Evolutionary conservation across 2,113 vertebrate species (phyloP).

Genomic region (Acanthisitta chloris): DNA sequence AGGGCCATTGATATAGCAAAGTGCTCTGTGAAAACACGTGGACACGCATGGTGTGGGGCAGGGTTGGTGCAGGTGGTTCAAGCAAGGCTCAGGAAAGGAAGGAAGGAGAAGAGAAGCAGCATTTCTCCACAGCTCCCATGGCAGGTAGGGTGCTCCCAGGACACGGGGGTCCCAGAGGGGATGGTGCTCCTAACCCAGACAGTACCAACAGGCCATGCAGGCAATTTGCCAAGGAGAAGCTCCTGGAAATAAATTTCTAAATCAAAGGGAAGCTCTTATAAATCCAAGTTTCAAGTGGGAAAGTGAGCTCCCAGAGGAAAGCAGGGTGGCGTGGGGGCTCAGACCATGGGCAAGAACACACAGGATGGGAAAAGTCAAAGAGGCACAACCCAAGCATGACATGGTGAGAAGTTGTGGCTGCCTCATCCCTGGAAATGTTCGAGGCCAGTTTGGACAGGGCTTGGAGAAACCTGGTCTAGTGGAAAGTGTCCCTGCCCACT

Average conservation of each 20-base stretch:
- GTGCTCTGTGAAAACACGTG: rapidly evolving
- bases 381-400: background rate
- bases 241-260: background rate
- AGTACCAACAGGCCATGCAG: rapidly evolving
- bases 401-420: background rate
- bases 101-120: background rate
- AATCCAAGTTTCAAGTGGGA: background rate
- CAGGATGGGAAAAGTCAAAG: rapidly evolving
- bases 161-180: too few species aligned
- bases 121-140: background rate
- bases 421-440: rapidly evolving
- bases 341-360: background rate
- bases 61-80: background rate
- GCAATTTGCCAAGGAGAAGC: background rate
- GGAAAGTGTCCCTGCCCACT: background rate
- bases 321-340: background rate
- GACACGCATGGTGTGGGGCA: too few species aligned
- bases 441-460: rapidly evolving
- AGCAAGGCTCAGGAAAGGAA: background rate
- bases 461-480: background rate
- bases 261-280: background rate
- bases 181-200: background rate
- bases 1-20: background rate
- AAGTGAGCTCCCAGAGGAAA: background rate
- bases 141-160: background rate